Evolutionary conservation across 2,113 vertebrate species (phyloP).

Genomic region (Vulpes vulpes): DNA sequence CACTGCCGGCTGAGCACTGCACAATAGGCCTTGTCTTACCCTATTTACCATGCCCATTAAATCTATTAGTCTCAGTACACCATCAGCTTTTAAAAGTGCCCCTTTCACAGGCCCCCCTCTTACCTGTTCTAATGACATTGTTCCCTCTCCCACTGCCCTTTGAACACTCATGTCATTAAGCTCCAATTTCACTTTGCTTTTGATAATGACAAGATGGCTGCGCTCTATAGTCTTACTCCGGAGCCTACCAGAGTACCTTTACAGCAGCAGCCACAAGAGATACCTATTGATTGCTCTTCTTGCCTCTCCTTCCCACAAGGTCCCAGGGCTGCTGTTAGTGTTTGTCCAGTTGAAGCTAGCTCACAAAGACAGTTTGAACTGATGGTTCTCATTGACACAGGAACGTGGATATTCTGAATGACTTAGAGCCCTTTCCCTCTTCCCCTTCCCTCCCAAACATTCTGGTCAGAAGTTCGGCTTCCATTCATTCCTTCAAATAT

Average conservation of each 20-base stretch:
- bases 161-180: constrained; percentile 78
- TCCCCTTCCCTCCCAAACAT: not conserved
- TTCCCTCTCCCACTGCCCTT: constrained; percentile 69
- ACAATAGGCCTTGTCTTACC: constrained; percentile 69
- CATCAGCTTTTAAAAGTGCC: constrained; percentile 73
- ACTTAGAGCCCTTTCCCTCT: not conserved
- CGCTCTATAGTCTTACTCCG: constrained; percentile 59
- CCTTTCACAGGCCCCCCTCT: constrained; percentile 72
- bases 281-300: constrained; percentile 71
- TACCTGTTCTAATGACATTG: constrained; percentile 69
- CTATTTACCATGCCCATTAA: constrained; percentile 78
- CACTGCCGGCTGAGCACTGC: constrained; percentile 62
- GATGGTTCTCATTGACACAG: not conserved
- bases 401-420: not conserved
- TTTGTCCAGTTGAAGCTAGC: not conserved
- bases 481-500: constrained; percentile 9
- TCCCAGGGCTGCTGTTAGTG: constrained; percentile 52
- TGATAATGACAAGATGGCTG: constrained; percentile 67
- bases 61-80: constrained; percentile 78
- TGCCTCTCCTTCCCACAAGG: constrained; percentile 59
- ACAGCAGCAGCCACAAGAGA: constrained; percentile 55
- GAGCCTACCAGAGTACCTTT: constrained; percentile 63
- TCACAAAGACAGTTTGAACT: not conserved
- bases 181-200: constrained; percentile 72
- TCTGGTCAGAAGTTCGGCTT: constrained; percentile 22